phyloP scores from a whole-genome alignment of 2,113 vertebrate species.

The Scomber japonicus region DNA sequence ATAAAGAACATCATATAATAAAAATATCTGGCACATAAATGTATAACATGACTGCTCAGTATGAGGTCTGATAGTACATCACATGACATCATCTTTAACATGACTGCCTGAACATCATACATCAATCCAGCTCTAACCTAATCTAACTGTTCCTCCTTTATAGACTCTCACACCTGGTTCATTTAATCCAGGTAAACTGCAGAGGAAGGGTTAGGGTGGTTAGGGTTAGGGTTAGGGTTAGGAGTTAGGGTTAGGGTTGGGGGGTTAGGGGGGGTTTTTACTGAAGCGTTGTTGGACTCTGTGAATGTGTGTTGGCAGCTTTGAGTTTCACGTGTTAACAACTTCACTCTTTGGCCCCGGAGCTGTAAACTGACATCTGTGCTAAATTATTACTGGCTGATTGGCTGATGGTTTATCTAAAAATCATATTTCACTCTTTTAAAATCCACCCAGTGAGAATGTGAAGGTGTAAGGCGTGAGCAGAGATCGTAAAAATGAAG shows the following conservation, averaged over 20 bases:
- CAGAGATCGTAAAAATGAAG: neutral
- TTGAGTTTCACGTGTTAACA: neutral
- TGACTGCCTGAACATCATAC: no score
- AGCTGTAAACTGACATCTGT: slow-evolving; percentile 6
- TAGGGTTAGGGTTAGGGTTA: neutral
- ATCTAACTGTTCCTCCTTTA: no score
- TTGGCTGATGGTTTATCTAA: neutral
- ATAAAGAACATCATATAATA: no score
- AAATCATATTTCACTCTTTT: no score
- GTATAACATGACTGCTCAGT: neutral
- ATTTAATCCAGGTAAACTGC: neutral
- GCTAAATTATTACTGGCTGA: neutral
- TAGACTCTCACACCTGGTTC: neutral
- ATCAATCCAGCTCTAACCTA: neutral
- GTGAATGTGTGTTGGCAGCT: neutral
- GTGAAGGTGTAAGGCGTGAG: no score
- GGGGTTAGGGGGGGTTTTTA: no score
- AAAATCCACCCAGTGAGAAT: neutral
- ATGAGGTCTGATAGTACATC: neutral
- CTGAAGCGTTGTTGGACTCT: neutral
- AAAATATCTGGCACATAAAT: no score
- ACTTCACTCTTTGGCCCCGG: neutral
- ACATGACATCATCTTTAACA: neutral
- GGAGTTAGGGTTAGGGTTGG: no score
- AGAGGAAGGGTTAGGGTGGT: no score